These are phyloP conservation scores for Belgica antarctica DNA, from an alignment of 2,888 invertebrate genomes.

Conservation along the genomic window DNA sequence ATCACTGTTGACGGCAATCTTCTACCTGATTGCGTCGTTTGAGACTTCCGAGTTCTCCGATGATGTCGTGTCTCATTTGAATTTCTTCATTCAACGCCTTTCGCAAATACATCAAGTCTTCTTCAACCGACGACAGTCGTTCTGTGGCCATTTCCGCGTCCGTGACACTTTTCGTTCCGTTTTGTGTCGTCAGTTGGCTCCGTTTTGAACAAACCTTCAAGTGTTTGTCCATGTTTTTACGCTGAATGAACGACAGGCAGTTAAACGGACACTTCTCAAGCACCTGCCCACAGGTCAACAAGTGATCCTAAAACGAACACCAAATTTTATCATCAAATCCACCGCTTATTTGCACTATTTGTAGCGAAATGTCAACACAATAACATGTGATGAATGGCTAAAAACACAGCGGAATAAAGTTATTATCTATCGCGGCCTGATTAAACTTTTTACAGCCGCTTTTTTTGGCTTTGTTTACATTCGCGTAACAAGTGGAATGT, in stretches of 20 bases:
- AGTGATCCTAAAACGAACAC: slow-evolving; percentile 58
- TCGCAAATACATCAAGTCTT: slow-evolving; percentile 48
- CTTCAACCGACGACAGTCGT: slow-evolving; percentile 48
- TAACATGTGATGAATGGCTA: neutral
- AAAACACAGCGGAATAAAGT: neutral
- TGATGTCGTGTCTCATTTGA: slow-evolving; percentile 53
- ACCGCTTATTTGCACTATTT: neutral
- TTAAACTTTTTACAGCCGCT: neutral
- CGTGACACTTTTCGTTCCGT: slow-evolving; percentile 46
- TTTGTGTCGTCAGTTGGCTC: neutral
- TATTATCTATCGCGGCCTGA: neutral
- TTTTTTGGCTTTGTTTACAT: slow-evolving; percentile 13
- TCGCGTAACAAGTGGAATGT: slow-evolving; percentile 30
- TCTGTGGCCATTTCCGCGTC: slow-evolving; percentile 47
- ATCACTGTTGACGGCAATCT: no score
- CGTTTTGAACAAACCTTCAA: slow-evolving; percentile 55
- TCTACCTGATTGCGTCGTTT: slow-evolving; percentile 54
- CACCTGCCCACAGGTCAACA: slow-evolving; percentile 69
- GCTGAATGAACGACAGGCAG: slow-evolving; percentile 68
- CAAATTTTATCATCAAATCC: neutral
- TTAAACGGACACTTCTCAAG: slow-evolving; percentile 68
- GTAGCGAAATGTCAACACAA: neutral
- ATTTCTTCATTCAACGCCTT: slow-evolving; percentile 54
- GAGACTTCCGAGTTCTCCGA: slow-evolving; percentile 54
- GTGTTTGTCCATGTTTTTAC: slow-evolving; percentile 64